Conservation (phyloP, 2,888 invertebrate species). For the Tenthredo notha region DNA sequence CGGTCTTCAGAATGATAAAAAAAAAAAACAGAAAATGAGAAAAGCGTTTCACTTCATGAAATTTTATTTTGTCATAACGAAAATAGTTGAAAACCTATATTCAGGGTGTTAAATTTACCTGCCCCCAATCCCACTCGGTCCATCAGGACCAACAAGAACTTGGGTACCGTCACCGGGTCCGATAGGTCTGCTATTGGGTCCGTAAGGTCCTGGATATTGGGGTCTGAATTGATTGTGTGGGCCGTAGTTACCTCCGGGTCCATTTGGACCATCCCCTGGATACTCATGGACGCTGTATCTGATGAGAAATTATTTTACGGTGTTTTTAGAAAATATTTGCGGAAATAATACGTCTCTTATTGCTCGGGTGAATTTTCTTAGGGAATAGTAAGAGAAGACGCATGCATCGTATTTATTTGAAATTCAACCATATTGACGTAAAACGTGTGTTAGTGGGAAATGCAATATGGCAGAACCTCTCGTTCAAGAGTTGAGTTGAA, state of each 20-base stretch:
- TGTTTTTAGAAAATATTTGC: background rate
- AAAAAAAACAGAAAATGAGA: background rate
- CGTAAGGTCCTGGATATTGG: conserved; percentile 67
- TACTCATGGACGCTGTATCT: conserved; percentile 65
- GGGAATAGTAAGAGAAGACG: background rate
- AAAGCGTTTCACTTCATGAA: no score
- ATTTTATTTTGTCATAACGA: background rate
- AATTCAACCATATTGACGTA: background rate
- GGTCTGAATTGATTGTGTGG: conserved; percentile 59
- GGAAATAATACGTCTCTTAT: background rate
- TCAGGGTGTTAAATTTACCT: conserved; percentile 66
- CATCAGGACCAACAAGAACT: conserved; percentile 79
- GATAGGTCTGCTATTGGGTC: conserved; percentile 70
- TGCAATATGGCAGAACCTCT: background rate
- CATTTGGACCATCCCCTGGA: conserved; percentile 54
- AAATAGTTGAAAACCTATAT: background rate
- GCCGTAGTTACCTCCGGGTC: background rate
- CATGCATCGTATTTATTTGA: background rate
- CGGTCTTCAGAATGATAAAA: background rate
- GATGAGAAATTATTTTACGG: background rate
- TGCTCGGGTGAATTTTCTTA: background rate
- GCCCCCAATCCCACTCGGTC: conserved; percentile 80
- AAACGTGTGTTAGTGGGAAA: background rate
- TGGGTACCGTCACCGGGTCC: conserved; percentile 64
- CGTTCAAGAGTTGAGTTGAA: conserved; percentile 6